Percentiles rank a stretch among this genome's conserved stretches.
These are phyloP conservation scores for Pyrgilauda ruficollis DNA, from an alignment of 2,113 vertebrate species.

Conservation along the genomic window DNA sequence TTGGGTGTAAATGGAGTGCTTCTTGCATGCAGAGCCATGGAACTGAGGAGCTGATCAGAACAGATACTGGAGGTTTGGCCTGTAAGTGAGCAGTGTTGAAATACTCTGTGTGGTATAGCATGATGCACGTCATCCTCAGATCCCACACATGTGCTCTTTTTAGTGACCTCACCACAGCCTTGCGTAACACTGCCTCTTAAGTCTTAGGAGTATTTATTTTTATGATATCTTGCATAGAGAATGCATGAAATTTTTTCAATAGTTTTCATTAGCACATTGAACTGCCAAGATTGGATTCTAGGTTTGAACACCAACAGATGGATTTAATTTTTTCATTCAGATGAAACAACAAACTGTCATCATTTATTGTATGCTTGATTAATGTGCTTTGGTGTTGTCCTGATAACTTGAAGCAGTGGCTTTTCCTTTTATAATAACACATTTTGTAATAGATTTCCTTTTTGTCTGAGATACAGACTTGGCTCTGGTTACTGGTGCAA, in stretches of 20 bases:
- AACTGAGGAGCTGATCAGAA: background rate
- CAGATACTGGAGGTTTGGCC: background rate
- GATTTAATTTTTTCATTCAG: slow-evolving; percentile 70
- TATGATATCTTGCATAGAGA: slow-evolving; percentile 50
- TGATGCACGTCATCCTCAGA: background rate
- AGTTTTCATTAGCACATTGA: slow-evolving; percentile 58
- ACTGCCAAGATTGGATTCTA: slow-evolving; percentile 19
- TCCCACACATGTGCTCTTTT: background rate
- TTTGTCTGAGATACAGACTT: slow-evolving; percentile 55
- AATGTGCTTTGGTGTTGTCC: slow-evolving; percentile 36
- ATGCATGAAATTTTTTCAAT: slow-evolving; percentile 43
- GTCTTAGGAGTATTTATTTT: slow-evolving; percentile 14
- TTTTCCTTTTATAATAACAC: slow-evolving; percentile 30
- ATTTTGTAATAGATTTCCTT: slow-evolving; percentile 43
- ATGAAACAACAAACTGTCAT: slow-evolving; percentile 52
- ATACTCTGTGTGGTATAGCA: background rate
- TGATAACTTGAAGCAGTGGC: slow-evolving; percentile 52
- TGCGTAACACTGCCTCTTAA: background rate
- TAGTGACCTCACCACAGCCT: background rate
- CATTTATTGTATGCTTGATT: slow-evolving; percentile 48
- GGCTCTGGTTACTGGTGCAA: slow-evolving; percentile 35
- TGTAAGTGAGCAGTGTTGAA: background rate
- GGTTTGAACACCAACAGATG: slow-evolving; percentile 64
- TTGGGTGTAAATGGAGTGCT: background rate
- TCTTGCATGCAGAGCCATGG: background rate